A percentile compares a stretch with the other conserved stretches of the same genome.
phyloP scores from a whole-genome alignment of 2,113 vertebrate genomes.

The Sorex araneus region DNA sequence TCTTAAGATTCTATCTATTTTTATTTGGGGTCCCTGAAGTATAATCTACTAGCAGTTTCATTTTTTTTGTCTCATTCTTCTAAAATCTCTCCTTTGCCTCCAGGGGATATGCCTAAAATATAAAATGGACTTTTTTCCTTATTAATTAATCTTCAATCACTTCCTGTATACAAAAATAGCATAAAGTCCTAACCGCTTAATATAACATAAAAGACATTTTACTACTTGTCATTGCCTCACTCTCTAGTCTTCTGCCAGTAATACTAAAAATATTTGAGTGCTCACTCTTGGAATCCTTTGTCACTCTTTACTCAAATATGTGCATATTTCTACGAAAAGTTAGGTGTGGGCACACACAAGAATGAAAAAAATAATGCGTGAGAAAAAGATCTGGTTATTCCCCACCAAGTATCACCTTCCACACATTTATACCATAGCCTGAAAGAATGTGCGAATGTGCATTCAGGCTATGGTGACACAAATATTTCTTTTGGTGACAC shows the following conservation, averaged over 20 bases:
- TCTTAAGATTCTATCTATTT: not conserved
- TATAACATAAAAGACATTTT: not conserved
- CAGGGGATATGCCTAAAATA: not conserved
- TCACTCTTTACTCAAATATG: no score
- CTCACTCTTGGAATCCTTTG: not conserved
- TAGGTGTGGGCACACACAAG: not conserved
- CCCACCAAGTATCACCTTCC: no score
- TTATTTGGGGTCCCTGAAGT: not conserved
- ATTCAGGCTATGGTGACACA: no score
- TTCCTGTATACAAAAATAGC: not conserved
- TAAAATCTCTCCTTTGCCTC: not conserved
- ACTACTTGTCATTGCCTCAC: not conserved
- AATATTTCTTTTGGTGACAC: no score
- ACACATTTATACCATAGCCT: no score
- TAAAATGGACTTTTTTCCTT: not conserved
- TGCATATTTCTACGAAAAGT: no score
- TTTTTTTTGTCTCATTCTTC: not conserved
- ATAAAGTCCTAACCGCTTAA: not conserved
- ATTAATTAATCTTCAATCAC: not conserved
- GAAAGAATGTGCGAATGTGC: no score
- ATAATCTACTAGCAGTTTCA: not conserved
- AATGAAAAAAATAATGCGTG: not conserved
- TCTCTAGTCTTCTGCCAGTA: not conserved
- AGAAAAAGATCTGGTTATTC: no score
- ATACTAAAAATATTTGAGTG: not conserved